Evolutionary conservation across 2,888 invertebrate species (phyloP), one percentile per base, ranked within the genome.

Genomic region (Scaeva pyrastri): DNA sequence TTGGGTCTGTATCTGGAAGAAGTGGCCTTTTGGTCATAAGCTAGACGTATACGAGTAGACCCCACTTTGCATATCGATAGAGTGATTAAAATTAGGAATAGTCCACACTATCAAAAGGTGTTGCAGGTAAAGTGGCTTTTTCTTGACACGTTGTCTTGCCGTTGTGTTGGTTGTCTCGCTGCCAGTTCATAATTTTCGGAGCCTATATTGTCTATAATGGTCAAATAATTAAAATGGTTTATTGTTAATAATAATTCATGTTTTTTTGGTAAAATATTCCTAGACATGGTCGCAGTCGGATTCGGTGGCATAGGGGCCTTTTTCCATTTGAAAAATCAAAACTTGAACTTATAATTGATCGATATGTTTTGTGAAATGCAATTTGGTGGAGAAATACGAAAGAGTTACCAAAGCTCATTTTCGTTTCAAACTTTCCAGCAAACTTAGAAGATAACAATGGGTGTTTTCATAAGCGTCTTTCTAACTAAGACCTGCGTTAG

Each of bases 161-260:
- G n/a, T n/a, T n/a, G n/a, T n/a, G n/a, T 31, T 31, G 31, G 31
- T 31, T 31, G 8, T 8, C 8, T 31, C 2, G 12, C 1, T 36
- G 45, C 6, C 16, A 26, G 11, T 41, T 21, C 14, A 50, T 50
- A 66, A 14, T 66, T 66, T 66, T 21, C 31, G 10, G 36, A 66
- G 12, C 66, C 66, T 26, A 36, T 43, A n/a, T 48, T 55, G 52
- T 70, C 39, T 36, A 36, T 43, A 48, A 66, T 48, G 48, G 66
- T 66, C 56, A 56, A 64, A 74, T 86, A 86, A 86, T 86, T 82
- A 87, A 79, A 87, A 87, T 83, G 87, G 75, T 87, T 87, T 87
- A 87, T 87, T 83, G 87, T 87, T 87, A n/a, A 83, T 87, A 87
- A 83, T 87, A 83, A 87, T 83, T 83, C 75, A 64, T 66, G 70